Evolutionary conservation across 2,797 vertebrate genomes (phyloP).

Genomic region (Arnoldichthys spilopterus): DNA sequence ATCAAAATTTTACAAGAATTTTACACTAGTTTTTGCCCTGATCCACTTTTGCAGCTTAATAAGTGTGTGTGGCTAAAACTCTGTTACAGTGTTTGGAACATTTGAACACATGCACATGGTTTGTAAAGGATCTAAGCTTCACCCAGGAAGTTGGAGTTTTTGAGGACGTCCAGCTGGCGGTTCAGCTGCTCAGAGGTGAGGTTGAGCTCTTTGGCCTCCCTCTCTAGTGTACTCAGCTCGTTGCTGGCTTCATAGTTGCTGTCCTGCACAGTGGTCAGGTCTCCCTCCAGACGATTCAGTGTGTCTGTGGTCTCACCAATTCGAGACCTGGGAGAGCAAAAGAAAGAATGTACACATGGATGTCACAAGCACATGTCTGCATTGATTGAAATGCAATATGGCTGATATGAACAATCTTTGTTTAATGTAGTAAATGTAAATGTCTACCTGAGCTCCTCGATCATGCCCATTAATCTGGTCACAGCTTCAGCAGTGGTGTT

Average conservation of each 20-base stretch:
- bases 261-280: slow-evolving; percentile 88
- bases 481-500: slow-evolving; percentile 84
- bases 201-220: slow-evolving; percentile 86
- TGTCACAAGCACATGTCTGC: background rate
- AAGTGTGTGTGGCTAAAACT: background rate
- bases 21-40: background rate
- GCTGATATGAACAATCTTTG: background rate
- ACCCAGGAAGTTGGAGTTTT: slow-evolving; percentile 96
- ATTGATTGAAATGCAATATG: background rate
- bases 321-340: slow-evolving; percentile 74
- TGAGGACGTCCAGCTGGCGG: slow-evolving; percentile 85
- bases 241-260: slow-evolving; percentile 90
- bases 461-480: slow-evolving; percentile 81
- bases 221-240: slow-evolving; percentile 83
- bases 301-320: slow-evolving; percentile 89
- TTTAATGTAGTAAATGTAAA: background rate
- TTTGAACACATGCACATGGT: background rate
- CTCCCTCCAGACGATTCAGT: slow-evolving; percentile 86
- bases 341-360: background rate
- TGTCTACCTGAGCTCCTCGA: slow-evolving; percentile 84
- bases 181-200: slow-evolving; percentile 86
- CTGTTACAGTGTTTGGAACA: background rate
- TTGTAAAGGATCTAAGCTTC: slow-evolving; percentile 54
- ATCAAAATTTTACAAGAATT: no score
- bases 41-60: background rate